Conservation (phyloP, 1,140 invertebrate genomes). For the Monochamus saltuarius region DNA sequence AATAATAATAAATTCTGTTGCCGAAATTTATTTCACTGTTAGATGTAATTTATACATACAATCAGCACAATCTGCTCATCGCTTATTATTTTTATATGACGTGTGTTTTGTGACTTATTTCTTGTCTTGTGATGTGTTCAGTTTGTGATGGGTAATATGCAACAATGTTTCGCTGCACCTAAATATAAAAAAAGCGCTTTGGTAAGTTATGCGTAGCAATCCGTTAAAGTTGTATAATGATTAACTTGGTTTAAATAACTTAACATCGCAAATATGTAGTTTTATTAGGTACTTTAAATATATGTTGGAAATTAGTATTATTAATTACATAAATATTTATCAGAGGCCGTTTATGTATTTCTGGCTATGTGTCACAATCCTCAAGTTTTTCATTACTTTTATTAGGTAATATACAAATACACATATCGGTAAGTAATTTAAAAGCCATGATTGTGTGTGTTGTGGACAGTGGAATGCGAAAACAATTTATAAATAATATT, state of each 20-base stretch:
- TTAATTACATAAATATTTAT: too few species aligned
- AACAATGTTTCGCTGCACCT: slow-evolving; percentile 42
- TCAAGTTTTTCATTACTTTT: too few species aligned
- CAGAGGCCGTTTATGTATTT: too few species aligned
- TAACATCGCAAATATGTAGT: too few species aligned
- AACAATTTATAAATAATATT: too few species aligned
- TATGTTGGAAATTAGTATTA: too few species aligned
- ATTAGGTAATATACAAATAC: too few species aligned
- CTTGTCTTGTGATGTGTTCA: slow-evolving; percentile 29
- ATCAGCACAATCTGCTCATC: neutral
- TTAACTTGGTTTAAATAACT: slow-evolving; percentile 2
- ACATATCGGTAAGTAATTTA: too few species aligned
- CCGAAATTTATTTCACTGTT: slow-evolving; percentile 20
- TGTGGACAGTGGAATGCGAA: too few species aligned
- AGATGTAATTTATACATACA: neutral
- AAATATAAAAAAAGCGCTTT: slow-evolving; percentile 29
- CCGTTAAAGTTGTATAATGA: neutral
- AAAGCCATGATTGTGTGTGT: too few species aligned
- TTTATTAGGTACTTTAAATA: too few species aligned
- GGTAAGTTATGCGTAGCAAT: slow-evolving; percentile 2
- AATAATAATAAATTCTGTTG: slow-evolving; percentile 24
- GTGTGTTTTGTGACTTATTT: neutral
- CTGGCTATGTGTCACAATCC: too few species aligned
- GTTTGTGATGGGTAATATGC: slow-evolving; percentile 43
- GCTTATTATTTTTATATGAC: neutral